A percentile compares a stretch with the other conserved stretches of the same genome.
These are phyloP conservation scores for Bombus haemorrhoidalis DNA, from an alignment of 1,140 invertebrate species.

Conservation along the genomic window DNA sequence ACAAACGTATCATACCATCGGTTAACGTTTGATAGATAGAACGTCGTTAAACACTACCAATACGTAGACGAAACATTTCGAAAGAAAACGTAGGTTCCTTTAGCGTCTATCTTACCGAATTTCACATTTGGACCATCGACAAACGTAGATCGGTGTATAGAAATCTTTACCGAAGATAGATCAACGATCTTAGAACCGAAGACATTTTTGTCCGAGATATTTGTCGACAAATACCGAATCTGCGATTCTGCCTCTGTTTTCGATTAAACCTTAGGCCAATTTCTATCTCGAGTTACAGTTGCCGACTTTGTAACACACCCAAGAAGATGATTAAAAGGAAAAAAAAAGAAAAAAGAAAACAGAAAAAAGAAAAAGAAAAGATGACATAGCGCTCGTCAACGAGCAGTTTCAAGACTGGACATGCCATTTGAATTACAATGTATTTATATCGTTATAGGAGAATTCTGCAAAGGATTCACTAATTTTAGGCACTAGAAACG, in stretches of 20 bases:
- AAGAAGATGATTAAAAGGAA: background rate
- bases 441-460: constrained; percentile 55
- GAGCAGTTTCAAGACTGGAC: constrained; percentile 63
- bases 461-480: constrained; percentile 57
- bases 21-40: constrained; percentile 21
- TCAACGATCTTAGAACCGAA: background rate
- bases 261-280: constrained; percentile 41
- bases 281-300: constrained; percentile 40
- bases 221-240: constrained; percentile 8
- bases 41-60: constrained; percentile 29
- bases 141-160: constrained; percentile 42
- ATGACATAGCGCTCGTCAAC: constrained; percentile 54
- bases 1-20: background rate
- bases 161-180: background rate
- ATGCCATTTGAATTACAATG: constrained; percentile 56
- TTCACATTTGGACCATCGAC: constrained; percentile 55
- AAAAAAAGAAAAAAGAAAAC: background rate
- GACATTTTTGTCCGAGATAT: background rate
- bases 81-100: constrained; percentile 15
- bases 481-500: constrained; percentile 64
- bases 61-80: constrained; percentile 8
- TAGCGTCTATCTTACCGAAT: constrained; percentile 51
- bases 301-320: constrained; percentile 23
- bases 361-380: constrained; percentile 25
- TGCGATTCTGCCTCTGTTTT: constrained; percentile 70